phyloP scores from a whole-genome alignment of 2,888 invertebrate genomes.

The Drosophila flavopinicola region DNA sequence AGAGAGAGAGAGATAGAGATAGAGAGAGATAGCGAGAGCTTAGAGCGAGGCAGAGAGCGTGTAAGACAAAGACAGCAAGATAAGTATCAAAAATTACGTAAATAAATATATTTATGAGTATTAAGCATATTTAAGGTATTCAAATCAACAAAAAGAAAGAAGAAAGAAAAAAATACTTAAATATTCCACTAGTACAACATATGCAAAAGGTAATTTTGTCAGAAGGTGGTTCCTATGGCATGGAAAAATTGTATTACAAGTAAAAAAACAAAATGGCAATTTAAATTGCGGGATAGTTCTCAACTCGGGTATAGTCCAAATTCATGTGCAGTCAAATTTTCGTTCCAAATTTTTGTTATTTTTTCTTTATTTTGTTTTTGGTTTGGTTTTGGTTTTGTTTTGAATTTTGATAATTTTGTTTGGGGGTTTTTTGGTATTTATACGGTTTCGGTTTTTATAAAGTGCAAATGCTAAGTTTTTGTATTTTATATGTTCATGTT shows the following conservation, averaged over 20 bases:
- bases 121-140: constrained; percentile 21
- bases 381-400: constrained; percentile 9
- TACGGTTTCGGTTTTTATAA: constrained; percentile 33
- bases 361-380: background rate
- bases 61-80: constrained; percentile 51
- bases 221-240: constrained; percentile 19
- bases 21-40: constrained; percentile 19
- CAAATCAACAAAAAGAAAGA: constrained; percentile 14
- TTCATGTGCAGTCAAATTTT: constrained; percentile 51
- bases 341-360: constrained; percentile 17
- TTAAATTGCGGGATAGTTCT: constrained; percentile 24
- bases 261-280: constrained; percentile 20
- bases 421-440: constrained; percentile 19
- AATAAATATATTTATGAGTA: constrained; percentile 35
- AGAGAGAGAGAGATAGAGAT: constrained; percentile 7
- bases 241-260: constrained; percentile 14
- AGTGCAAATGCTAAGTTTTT: constrained; percentile 44
- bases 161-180: constrained; percentile 20
- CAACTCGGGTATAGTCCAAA: constrained; percentile 57
- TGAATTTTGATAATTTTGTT: constrained; percentile 43
- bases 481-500: constrained; percentile 18
- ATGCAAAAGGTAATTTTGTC: constrained; percentile 34
- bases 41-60: constrained; percentile 42
- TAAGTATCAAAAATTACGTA: constrained; percentile 51
- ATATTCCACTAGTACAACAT: constrained; percentile 48